Conservation (phyloP, 2,888 invertebrate species). For the Synanthedon myopaeformis region DNA sequence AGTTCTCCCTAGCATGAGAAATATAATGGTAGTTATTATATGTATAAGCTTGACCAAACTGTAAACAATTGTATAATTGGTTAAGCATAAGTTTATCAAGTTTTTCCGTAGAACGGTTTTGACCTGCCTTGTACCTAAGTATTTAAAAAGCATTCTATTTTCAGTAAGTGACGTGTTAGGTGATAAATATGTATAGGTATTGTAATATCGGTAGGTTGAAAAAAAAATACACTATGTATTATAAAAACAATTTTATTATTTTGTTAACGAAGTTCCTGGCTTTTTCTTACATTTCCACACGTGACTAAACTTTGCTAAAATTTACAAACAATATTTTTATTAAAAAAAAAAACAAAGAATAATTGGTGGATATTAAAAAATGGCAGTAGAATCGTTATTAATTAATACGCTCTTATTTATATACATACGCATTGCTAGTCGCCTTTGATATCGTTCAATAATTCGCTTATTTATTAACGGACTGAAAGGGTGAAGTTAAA, state of each 20-base stretch:
- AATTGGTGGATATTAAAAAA: not conserved
- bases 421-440: conserved; percentile 5
- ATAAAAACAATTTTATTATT: conserved; percentile 3
- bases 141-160: too few relatives aligned
- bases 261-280: conserved; percentile 1
- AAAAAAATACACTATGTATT: not conserved
- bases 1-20: too few relatives aligned
- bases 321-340: not conserved
- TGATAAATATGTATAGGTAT: too few relatives aligned
- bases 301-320: not conserved
- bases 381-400: not conserved
- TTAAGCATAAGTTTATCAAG: too few relatives aligned
- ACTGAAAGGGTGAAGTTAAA: not conserved
- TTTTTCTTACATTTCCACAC: not conserved
- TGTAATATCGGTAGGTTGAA: not conserved
- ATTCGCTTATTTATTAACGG: not conserved
- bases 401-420: not conserved
- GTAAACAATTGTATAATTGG: too few relatives aligned
- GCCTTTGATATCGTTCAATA: conserved; percentile 1
- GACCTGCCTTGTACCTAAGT: too few relatives aligned
- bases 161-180: too few relatives aligned
- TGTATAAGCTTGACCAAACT: too few relatives aligned
- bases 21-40: too few relatives aligned
- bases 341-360: too few relatives aligned
- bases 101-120: too few relatives aligned